A percentile compares a stretch with the other conserved stretches of the same genome.
Conservation (phyloP, 2,797 vertebrate species). For the Sternotherus odoratus region DNA sequence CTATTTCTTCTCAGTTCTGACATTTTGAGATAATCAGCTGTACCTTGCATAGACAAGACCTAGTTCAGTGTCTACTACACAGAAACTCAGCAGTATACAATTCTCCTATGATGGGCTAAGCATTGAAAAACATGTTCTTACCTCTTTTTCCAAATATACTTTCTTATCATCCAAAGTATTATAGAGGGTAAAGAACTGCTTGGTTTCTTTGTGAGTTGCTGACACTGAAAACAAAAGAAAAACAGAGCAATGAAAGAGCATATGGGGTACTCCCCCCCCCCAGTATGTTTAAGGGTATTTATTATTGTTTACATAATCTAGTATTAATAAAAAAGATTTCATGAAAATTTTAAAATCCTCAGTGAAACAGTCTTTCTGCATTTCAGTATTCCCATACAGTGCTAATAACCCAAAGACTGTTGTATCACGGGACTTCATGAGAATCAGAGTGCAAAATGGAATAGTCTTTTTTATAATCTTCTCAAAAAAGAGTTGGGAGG, state of each 20-base stretch:
- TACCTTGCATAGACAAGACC: not conserved
- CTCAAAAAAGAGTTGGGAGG: not conserved
- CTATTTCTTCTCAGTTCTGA: not conserved
- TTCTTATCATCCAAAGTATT: constrained; percentile 99
- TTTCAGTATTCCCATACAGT: not conserved
- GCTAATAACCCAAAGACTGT: not conserved
- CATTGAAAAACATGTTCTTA: constrained; percentile 71
- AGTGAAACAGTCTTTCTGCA: not conserved
- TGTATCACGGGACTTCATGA: not conserved
- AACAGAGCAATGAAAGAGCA: constrained; percentile 30
- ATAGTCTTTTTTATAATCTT: not conserved
- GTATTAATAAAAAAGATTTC: not conserved
- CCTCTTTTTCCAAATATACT: constrained; percentile 98
- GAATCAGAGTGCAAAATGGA: not conserved
- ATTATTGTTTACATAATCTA: not conserved
- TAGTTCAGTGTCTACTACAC: not conserved
- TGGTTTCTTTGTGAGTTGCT: constrained; percentile 98
- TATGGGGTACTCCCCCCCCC: not conserved
- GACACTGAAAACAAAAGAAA: constrained; percentile 85
- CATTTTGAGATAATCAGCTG: not conserved
- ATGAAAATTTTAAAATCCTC: not conserved
- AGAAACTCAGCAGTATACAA: not conserved
- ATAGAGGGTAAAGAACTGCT: constrained; percentile 98
- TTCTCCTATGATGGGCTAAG: not conserved
- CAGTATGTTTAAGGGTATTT: not conserved